Conservation (phyloP, 2,797 vertebrate genomes). For the Anas acuta region DNA sequence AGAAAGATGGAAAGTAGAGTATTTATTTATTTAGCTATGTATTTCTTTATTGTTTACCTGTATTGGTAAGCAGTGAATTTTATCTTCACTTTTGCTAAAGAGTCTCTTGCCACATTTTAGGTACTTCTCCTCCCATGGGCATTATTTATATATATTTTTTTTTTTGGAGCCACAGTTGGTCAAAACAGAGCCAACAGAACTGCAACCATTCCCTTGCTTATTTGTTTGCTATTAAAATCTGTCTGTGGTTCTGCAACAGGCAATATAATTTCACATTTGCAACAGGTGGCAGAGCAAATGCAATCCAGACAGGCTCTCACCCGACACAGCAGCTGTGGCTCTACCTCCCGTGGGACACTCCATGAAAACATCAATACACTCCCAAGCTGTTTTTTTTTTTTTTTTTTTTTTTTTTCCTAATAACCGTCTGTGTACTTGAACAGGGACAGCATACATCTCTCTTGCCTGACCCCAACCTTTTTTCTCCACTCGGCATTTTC, state of each 20-base stretch:
- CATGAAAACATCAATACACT: neutral
- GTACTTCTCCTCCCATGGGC: neutral
- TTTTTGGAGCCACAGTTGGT: neutral
- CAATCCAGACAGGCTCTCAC: neutral
- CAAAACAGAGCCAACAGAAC: neutral
- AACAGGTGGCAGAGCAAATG: slow-evolving; percentile 52
- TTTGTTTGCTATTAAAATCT: neutral
- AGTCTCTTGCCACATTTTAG: neutral
- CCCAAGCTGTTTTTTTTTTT: neutral
- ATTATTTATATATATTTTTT: neutral
- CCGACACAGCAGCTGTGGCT: slow-evolving; percentile 30
- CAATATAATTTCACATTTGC: neutral
- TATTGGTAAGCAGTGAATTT: neutral
- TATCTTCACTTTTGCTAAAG: neutral
- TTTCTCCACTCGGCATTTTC: neutral
- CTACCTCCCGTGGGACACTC: neutral
- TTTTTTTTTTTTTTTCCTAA: neutral
- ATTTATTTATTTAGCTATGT: neutral
- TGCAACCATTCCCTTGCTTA: neutral
- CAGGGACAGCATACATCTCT: neutral
- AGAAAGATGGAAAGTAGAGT: neutral
- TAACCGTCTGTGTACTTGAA: neutral
- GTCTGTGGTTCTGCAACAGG: neutral
- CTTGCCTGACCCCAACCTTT: neutral
- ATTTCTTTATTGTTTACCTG: neutral